These are phyloP conservation scores for Halisarca cf. caerulea DNA, from an alignment of 37 sponge, comb jelly and placozoan species.

Conservation along the genomic window DNA sequence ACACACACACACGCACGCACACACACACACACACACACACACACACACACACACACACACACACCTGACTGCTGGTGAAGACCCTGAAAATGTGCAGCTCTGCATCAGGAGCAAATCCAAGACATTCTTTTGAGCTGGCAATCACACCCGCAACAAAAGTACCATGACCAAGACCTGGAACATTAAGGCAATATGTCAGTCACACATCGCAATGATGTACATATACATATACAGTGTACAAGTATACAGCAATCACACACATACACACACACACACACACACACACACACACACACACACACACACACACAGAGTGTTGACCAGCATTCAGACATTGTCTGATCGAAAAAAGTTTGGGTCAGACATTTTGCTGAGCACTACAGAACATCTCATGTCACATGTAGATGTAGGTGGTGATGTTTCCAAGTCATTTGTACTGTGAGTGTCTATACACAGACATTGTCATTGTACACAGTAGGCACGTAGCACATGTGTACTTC, in stretches of 20 bases:
- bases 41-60: background rate
- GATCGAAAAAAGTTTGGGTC: too few species aligned
- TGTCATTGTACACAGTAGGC: too few species aligned
- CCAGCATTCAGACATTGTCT: too few species aligned
- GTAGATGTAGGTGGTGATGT: too few species aligned
- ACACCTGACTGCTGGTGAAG: constrained; percentile 90
- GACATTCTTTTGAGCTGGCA: constrained; percentile 92
- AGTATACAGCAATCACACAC: background rate
- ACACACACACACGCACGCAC: background rate
- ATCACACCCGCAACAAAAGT: constrained; percentile 99
- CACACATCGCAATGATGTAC: background rate
- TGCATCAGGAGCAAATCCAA: constrained; percentile 97
- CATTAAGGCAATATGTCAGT: background rate
- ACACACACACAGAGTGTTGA: too few species aligned
- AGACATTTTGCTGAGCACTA: too few species aligned
- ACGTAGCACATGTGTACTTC: too few species aligned
- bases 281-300: background rate
- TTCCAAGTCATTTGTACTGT: too few species aligned
- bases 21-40: constrained; percentile 16
- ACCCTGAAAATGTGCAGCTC: constrained; percentile 92
- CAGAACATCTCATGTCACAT: too few species aligned
- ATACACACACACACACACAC: background rate
- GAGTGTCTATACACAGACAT: too few species aligned
- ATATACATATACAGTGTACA: constrained; percentile 3
- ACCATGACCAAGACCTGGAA: constrained; percentile 88